phyloP scores from a whole-genome alignment of 2,797 vertebrate genomes.

The Aeoliscus strigatus region DNA sequence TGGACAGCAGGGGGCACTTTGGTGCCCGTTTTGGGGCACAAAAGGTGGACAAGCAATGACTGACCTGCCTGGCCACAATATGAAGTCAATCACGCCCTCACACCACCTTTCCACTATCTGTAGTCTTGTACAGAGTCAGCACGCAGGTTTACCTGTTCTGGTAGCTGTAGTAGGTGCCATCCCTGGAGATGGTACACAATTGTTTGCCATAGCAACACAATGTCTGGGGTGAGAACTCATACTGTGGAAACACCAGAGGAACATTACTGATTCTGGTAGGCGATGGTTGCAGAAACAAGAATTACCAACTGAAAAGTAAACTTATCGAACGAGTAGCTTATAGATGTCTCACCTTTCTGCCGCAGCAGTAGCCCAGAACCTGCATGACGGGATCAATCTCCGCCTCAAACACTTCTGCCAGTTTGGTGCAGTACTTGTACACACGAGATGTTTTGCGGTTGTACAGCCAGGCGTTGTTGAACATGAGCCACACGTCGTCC shows the following conservation, averaged over 20 bases:
- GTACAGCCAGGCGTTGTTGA: conserved; percentile 98
- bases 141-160: conserved; percentile 89
- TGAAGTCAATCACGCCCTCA: conserved; percentile 3
- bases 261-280: conserved; percentile 9
- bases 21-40: conserved; percentile 35
- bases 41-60: conserved; percentile 3
- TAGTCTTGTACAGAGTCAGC: too few relatives aligned
- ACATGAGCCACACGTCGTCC: conserved; percentile 99
- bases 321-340: too few relatives aligned
- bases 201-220: conserved; percentile 99
- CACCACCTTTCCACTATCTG: too few relatives aligned
- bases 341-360: conserved; percentile 83
- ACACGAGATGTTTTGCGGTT: conserved; percentile 98
- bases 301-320: too few relatives aligned
- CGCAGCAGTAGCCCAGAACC: conserved; percentile 94
- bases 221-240: conserved; percentile 97
- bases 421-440: conserved; percentile 97
- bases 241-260: conserved; percentile 77
- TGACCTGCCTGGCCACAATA: conserved; percentile 19
- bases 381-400: conserved; percentile 99
- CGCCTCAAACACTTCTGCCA: conserved; percentile 95
- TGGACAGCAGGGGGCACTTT: conserved; percentile 81
- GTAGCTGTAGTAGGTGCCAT: conserved; percentile 99
- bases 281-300: too few relatives aligned
- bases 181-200: conserved; percentile 94